Conservation (phyloP, 2,888 invertebrate genomes). For the Drosophila subquinaria region DNA sequence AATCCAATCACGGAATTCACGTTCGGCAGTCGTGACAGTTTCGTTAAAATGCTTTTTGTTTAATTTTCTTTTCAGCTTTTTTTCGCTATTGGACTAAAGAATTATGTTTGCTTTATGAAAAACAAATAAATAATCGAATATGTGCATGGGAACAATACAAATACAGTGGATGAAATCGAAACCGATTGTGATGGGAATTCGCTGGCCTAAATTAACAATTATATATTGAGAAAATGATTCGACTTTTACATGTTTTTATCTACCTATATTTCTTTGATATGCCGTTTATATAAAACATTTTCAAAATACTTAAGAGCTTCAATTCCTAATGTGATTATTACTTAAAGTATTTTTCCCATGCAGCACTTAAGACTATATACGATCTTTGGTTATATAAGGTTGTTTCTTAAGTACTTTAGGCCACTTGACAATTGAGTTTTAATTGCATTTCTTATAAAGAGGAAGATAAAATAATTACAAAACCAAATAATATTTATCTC, state of each 20-base stretch:
- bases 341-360: slow-evolving; percentile 3
- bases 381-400: background rate
- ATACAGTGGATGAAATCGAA: slow-evolving; percentile 38
- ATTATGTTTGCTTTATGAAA: slow-evolving; percentile 63
- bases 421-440: background rate
- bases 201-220: background rate
- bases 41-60: slow-evolving; percentile 72
- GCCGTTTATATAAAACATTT: background rate
- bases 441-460: background rate
- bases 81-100: slow-evolving; percentile 40
- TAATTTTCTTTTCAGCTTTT: slow-evolving; percentile 43
- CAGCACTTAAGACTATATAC: slow-evolving; percentile 1
- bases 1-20: slow-evolving; percentile 81
- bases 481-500: too few relatives aligned
- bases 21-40: slow-evolving; percentile 74
- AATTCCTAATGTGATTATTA: background rate
- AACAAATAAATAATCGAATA: slow-evolving; percentile 53
- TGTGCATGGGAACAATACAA: slow-evolving; percentile 30
- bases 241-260: background rate
- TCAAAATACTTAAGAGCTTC: background rate
- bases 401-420: background rate
- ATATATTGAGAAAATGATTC: background rate
- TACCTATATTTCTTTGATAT: background rate
- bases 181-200: slow-evolving; percentile 15
- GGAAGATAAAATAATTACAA: background rate